phyloP scores from a whole-genome alignment of 2,888 invertebrate species.

The Andrena fulva region DNA sequence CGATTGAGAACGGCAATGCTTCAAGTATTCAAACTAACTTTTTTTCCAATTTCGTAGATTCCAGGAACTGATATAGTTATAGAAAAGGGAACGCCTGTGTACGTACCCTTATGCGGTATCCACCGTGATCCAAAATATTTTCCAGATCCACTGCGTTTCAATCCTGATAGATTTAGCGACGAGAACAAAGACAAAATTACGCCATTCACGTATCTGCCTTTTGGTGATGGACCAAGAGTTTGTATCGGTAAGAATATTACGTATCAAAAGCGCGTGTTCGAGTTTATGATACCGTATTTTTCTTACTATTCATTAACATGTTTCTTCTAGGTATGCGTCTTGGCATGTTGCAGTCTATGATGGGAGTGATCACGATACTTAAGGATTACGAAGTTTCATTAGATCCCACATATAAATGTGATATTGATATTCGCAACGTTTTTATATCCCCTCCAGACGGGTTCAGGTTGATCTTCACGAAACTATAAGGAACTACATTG shows the following conservation, averaged over 20 bases:
- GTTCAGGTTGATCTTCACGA: constrained; percentile 53
- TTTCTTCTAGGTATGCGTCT: constrained; percentile 68
- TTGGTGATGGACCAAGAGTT: constrained; percentile 77
- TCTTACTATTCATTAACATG: background rate
- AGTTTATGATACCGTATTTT: background rate
- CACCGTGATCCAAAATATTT: constrained; percentile 74
- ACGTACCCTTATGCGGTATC: constrained; percentile 69
- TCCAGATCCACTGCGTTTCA: constrained; percentile 69
- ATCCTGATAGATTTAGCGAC: constrained; percentile 79
- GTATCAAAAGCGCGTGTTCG: background rate
- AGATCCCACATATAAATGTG: constrained; percentile 61
- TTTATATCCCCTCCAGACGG: constrained; percentile 48
- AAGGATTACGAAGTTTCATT: constrained; percentile 73
- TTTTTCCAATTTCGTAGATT: constrained; percentile 58
- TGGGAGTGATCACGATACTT: constrained; percentile 74
- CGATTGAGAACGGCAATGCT: background rate
- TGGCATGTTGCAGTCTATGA: constrained; percentile 72
- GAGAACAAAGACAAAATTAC: constrained; percentile 74
- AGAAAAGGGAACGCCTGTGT: constrained; percentile 76
- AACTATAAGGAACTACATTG: constrained; percentile 15
- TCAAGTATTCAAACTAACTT: no score
- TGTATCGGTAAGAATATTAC: constrained; percentile 72
- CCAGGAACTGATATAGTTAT: constrained; percentile 75
- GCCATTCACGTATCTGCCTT: constrained; percentile 75
- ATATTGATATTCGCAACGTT: constrained; percentile 60